Conservation (phyloP, 2,113 vertebrate genomes). For the Trichechus manatus region DNA sequence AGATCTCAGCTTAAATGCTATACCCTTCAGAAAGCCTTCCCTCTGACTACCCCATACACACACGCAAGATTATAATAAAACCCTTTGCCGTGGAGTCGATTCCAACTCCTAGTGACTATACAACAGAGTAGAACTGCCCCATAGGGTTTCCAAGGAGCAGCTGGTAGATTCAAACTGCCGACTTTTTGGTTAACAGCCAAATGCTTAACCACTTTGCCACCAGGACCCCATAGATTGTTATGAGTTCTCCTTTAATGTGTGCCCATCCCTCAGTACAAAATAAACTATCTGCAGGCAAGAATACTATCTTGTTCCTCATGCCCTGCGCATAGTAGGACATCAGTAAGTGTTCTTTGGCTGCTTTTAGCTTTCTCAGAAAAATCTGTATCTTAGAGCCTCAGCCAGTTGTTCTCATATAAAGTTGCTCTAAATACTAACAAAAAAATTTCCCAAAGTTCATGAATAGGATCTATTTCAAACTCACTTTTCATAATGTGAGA, state of each 20-base stretch:
- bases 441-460: slow-evolving; percentile 14
- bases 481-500: background rate
- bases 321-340: background rate
- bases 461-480: background rate
- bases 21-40: background rate
- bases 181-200: too few species aligned
- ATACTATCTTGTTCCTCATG: background rate
- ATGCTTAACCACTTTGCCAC: too few species aligned
- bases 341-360: background rate
- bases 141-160: too few species aligned
- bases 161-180: too few species aligned
- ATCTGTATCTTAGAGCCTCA: background rate
- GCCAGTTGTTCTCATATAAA: background rate
- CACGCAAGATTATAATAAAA: background rate
- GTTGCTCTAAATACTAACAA: background rate
- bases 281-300: background rate
- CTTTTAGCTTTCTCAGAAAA: background rate
- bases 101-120: too few species aligned
- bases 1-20: too few species aligned
- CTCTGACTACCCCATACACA: background rate
- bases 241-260: background rate
- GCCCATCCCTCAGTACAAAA: background rate
- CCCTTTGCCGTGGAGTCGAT: too few species aligned
- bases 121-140: too few species aligned
- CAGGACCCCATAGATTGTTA: too few species aligned